Evolutionary conservation across 2,797 vertebrate genomes (phyloP).

Genomic region (Avahi laniger): DNA sequence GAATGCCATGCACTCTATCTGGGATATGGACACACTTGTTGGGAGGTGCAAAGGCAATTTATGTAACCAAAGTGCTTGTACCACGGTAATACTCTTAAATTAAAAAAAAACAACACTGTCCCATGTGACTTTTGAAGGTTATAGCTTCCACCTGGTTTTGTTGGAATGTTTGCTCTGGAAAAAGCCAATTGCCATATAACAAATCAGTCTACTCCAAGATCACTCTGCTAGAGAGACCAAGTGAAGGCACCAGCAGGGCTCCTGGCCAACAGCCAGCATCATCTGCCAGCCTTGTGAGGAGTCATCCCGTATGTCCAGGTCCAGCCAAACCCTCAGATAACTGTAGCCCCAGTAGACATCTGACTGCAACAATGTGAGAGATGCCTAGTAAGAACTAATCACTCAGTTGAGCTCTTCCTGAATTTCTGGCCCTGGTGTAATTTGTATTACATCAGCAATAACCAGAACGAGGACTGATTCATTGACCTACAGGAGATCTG

Average conservation of each 20-base stretch:
- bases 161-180: neutral
- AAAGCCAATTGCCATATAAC: neutral
- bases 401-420: neutral
- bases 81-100: no score
- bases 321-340: neutral
- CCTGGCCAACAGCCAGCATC: neutral
- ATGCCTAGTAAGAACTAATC: neutral
- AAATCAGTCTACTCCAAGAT: neutral
- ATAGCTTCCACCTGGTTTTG: neutral
- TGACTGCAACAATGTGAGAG: neutral
- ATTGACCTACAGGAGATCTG: neutral
- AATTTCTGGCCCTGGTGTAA: neutral
- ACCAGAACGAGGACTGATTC: neutral
- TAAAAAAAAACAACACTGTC: no score
- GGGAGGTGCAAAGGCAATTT: no score
- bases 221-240: neutral
- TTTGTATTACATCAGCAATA: neutral
- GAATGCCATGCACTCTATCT: no score
- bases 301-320: neutral
- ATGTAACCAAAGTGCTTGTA: no score
- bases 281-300: neutral
- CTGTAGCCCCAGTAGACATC: neutral
- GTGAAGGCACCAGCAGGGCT: neutral
- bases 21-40: no score
- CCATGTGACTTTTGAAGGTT: neutral